Evolutionary conservation across 2,888 invertebrate genomes (phyloP).

Genomic region (Stenotaenia linearis): DNA sequence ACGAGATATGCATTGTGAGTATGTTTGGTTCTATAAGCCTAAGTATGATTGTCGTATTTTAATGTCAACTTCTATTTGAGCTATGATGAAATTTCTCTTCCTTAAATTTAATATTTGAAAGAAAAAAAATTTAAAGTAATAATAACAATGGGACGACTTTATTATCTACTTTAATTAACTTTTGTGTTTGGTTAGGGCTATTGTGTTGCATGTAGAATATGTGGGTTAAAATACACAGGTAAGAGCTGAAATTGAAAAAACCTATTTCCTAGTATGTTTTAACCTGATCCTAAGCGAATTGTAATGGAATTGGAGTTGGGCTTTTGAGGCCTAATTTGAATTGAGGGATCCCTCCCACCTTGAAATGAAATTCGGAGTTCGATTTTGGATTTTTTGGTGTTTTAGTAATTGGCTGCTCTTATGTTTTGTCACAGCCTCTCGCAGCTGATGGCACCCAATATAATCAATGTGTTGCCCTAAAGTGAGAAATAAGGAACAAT

Average conservation of each 20-base stretch:
- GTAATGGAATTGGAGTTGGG: not conserved
- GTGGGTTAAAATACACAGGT: not conserved
- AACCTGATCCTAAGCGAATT: too few relatives aligned
- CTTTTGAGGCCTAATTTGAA: not conserved
- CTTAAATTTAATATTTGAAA: not conserved
- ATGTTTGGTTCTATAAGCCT: constrained; percentile 37
- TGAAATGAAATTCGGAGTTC: constrained; percentile 9
- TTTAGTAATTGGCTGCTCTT: constrained; percentile 41
- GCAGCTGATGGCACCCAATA: constrained; percentile 40
- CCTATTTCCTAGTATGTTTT: too few relatives aligned
- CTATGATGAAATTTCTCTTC: not conserved
- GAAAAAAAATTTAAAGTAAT: not conserved
- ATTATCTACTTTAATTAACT: not conserved
- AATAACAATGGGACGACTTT: not conserved
- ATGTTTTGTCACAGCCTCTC: constrained; percentile 48
- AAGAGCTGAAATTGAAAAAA: too few relatives aligned
- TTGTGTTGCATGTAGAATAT: constrained; percentile 1
- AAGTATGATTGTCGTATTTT: not conserved
- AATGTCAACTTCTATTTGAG: not conserved
- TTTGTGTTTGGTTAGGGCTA: constrained; percentile 26
- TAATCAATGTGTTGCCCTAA: constrained; percentile 30
- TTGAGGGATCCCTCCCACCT: not conserved
- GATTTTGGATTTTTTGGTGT: not conserved
- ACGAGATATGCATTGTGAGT: constrained; percentile 99
- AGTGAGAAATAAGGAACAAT: constrained; percentile 30